Percentiles rank a stretch among this genome's conserved stretches.
These are phyloP conservation scores for Lithobates sylvaticus DNA, from an alignment of 2,797 vertebrate species.

Conservation along the genomic window DNA sequence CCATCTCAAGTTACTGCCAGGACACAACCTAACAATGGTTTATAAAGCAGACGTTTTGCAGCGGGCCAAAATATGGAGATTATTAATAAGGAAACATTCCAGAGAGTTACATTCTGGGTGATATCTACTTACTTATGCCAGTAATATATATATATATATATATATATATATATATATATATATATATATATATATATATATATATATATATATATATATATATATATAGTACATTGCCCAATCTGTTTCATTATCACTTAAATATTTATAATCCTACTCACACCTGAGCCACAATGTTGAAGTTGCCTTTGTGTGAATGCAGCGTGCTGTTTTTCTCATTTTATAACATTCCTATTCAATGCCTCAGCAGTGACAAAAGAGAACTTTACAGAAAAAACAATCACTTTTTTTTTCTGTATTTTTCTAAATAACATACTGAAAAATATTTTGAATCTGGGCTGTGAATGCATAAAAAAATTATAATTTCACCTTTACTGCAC, in stretches of 20 bases:
- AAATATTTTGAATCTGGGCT: too few species aligned
- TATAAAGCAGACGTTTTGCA: not conserved
- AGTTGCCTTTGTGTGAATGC: constrained; percentile 58
- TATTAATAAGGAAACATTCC: constrained; percentile 17
- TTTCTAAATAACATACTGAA: too few species aligned
- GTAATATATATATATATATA: not conserved
- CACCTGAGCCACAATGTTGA: constrained; percentile 70
- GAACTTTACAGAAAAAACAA: too few species aligned
- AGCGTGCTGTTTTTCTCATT: not conserved
- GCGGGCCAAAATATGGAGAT: not conserved
- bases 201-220: too few species aligned
- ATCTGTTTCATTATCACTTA: constrained; percentile 56
- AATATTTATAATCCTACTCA: constrained; percentile 58
- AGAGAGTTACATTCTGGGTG: not conserved
- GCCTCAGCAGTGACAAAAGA: not conserved
- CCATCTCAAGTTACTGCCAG: not conserved
- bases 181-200: too few species aligned
- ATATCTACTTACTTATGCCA: constrained; percentile 4
- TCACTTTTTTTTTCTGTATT: too few species aligned
- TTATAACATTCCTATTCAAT: not conserved
- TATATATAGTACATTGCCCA: constrained; percentile 61
- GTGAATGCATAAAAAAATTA: too few species aligned
- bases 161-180: too few species aligned
- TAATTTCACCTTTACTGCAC: too few species aligned
- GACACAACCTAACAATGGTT: constrained; percentile 2